Evolutionary conservation across 2,113 vertebrate genomes (phyloP).

Genomic region (Chaetodon auriga): DNA sequence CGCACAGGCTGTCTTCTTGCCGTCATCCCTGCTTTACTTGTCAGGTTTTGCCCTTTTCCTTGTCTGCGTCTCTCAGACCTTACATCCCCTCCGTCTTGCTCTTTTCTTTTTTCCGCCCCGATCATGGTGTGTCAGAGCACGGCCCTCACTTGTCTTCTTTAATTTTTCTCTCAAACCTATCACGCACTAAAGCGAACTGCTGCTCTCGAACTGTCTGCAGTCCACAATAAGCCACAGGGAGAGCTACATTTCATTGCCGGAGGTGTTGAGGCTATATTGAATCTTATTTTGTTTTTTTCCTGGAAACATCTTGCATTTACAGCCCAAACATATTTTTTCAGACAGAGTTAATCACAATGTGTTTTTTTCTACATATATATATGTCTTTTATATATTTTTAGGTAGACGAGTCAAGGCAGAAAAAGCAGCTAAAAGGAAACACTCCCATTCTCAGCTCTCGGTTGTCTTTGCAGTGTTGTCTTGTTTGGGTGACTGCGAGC

Average conservation of each 20-base stretch:
- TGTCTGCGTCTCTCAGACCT: constrained; percentile 41
- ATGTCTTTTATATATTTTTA: not conserved
- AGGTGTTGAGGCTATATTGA: constrained; percentile 26
- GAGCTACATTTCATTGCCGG: constrained; percentile 22
- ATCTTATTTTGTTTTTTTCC: constrained; percentile 18
- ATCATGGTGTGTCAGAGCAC: constrained; percentile 39
- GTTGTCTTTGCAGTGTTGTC: not conserved
- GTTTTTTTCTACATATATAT: not conserved
- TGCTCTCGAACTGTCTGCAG: constrained; percentile 39
- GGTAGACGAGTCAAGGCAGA: not conserved
- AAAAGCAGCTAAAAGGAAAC: not conserved
- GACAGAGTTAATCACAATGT: not conserved
- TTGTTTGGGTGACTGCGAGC: constrained; percentile 23
- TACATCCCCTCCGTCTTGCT: constrained; percentile 32
- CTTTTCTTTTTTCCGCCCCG: constrained; percentile 54
- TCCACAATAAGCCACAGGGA: constrained; percentile 14
- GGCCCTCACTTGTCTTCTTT: constrained; percentile 50
- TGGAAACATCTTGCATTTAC: constrained; percentile 10
- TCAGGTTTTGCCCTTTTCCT: constrained; percentile 48
- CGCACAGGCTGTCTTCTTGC: constrained; percentile 58
- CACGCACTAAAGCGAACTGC: constrained; percentile 26
- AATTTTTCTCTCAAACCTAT: constrained; percentile 43
- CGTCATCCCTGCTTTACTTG: constrained; percentile 55
- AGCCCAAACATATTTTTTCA: not conserved
- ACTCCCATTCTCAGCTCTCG: not conserved